A percentile compares a stretch with the other conserved stretches of the same genome.
Conservation (phyloP, 2,113 vertebrate genomes). For the Chamaetylas fuelleborni region DNA sequence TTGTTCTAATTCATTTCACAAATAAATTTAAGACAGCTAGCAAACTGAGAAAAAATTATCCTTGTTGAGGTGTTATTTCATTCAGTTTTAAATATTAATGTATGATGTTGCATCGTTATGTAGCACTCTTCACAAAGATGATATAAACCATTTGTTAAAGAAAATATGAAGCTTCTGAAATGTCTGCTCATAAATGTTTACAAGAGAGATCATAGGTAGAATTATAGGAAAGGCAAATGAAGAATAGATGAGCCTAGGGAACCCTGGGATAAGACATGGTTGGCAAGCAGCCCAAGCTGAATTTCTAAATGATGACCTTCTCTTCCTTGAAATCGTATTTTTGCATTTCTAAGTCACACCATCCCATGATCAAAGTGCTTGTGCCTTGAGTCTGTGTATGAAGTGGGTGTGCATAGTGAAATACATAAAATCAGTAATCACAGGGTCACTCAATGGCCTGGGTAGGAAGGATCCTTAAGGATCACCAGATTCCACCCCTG, state of each 20-base stretch:
- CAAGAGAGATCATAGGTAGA: constrained; percentile 54
- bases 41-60: constrained; percentile 62
- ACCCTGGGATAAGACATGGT: background rate
- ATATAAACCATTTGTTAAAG: constrained; percentile 56
- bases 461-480: background rate
- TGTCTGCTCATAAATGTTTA: constrained; percentile 60
- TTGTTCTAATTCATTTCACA: constrained; percentile 51
- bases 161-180: constrained; percentile 62
- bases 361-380: background rate
- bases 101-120: constrained; percentile 64
- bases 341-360: background rate
- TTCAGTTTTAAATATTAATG: constrained; percentile 74
- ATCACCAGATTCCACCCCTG: background rate
- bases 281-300: background rate
- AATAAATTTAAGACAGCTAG: constrained; percentile 61
- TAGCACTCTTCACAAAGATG: constrained; percentile 57
- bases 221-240: constrained; percentile 38
- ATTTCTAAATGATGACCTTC: background rate
- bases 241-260: constrained; percentile 12
- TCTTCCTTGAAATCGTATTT: background rate
- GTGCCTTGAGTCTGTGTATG: background rate
- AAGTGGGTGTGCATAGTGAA: background rate
- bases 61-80: constrained; percentile 68
- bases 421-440: background rate
- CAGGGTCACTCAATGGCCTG: background rate